Conservation (phyloP, 2,113 vertebrate species). For the Rattus rattus region DNA sequence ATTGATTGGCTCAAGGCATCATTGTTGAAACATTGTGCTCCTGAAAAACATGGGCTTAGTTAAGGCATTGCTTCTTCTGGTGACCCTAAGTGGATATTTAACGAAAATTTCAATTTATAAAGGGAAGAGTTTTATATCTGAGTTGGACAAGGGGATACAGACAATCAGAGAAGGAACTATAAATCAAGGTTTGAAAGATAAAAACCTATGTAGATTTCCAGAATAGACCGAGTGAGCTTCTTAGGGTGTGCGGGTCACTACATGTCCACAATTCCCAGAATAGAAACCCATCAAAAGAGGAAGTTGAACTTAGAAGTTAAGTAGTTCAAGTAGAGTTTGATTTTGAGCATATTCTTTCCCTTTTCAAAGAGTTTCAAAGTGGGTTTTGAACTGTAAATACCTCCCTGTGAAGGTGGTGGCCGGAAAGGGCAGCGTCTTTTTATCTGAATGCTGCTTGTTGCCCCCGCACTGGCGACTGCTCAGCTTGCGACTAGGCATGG, state of each 20-base stretch:
- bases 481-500: conserved; percentile 39
- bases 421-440: conserved; percentile 22
- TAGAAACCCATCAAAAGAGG: conserved; percentile 16
- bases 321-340: conserved; percentile 37
- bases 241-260: not conserved
- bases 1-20: not conserved
- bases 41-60: conserved; percentile 36
- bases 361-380: conserved; percentile 27
- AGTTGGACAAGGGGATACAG: not conserved
- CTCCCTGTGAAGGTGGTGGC: not conserved
- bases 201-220: not conserved
- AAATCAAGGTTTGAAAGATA: not conserved
- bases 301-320: conserved; percentile 6
- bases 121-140: not conserved
- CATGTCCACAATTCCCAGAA: not conserved
- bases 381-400: not conserved
- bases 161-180: not conserved
- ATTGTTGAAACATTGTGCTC: not conserved
- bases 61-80: not conserved
- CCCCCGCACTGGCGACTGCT: not conserved
- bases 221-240: not conserved
- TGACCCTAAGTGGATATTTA: conserved; percentile 20
- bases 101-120: conserved; percentile 57
- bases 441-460: conserved; percentile 14
- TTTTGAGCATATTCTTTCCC: conserved; percentile 46